Base-by-base conservation (phyloP, 2,113 vertebrate species). In the Prinia subflava region DNA sequence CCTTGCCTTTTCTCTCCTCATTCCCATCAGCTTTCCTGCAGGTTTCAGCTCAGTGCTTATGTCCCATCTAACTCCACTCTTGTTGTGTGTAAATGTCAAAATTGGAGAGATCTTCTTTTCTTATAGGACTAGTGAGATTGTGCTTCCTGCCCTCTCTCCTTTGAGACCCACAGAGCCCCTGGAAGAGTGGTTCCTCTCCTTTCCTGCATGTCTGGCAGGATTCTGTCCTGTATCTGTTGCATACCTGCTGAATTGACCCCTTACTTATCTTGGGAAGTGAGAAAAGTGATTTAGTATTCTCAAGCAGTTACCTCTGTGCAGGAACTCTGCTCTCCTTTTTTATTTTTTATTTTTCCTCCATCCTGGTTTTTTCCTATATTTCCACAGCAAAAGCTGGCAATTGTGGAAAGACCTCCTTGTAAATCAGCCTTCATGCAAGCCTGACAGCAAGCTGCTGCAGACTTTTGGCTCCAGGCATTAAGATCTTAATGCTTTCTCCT, bases 391-490 rank as follows among this genome's bases (percentile, higher is more conserved):
- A 71, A 87, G 56, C 77, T 94, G 88, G 55, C 35, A 44, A 1
- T 4, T 69, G 25, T 79, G 82, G 41, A 20, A 95, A 60, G 84
- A 44, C 33, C 41, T 87, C 52, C 57, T 80, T 93, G 55, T 90
- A 90, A 95, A 88, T 86, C 68, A 67, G 9, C 30, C 31, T 83
- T 5, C 3, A 0, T 78, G 56, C 52, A 77, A 42, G 64, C 71
- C 86, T 92, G 76, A 93, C 47, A 92, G 76, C 60, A 92, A 84
- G 89, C 86, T 84, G 71, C 59, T 94, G 73, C 56, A 81, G 86
- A 52, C 80, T 83, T 84, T 14, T 76, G 55, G 63, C 87, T 92
- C 46, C 57, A 71, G 81, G 83, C 89, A 28, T 78, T 68, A 77
- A 89, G 83, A 75, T 84, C 74, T 59, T 89, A 90, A 84, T 92